Evolutionary conservation across 2,797 vertebrate species (phyloP).

Genomic region (Lerista edwardsae): DNA sequence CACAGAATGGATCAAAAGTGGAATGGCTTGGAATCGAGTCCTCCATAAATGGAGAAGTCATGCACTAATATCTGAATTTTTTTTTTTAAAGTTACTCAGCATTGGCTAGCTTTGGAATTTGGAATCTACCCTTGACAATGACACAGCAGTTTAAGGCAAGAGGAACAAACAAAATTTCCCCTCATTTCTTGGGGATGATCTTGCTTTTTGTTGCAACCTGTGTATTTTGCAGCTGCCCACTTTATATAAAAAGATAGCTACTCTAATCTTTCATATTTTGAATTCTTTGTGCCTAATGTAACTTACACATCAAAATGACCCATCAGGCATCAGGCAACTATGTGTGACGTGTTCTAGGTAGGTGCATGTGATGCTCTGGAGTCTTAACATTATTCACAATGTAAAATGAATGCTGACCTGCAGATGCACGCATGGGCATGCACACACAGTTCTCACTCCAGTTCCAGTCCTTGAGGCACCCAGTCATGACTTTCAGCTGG

Average conservation of each 20-base stretch:
- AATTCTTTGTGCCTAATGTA: conserved; percentile 34
- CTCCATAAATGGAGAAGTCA: not conserved
- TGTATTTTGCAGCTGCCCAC: conserved; percentile 48
- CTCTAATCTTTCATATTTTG: conserved; percentile 47
- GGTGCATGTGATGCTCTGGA: not conserved
- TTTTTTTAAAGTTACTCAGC: not conserved
- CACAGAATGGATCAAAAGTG: not conserved
- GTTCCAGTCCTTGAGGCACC: too few relatives aligned
- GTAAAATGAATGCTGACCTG: too few relatives aligned
- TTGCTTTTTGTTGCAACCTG: conserved; percentile 46
- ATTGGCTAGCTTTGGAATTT: not conserved
- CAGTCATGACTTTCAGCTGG: not conserved
- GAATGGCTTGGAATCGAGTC: not conserved
- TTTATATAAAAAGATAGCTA: conserved; percentile 49
- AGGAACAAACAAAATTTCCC: conserved; percentile 54
- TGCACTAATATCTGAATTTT: conserved; percentile 21
- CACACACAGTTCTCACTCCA: too few relatives aligned
- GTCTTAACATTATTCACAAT: too few relatives aligned
- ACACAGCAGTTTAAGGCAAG: conserved; percentile 50
- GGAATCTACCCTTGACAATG: not conserved
- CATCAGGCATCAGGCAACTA: not conserved
- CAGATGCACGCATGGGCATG: too few relatives aligned
- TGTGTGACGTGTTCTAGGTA: conserved; percentile 36
- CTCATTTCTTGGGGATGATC: conserved; percentile 52
- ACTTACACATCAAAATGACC: conserved; percentile 28